Evolutionary conservation across 1,140 invertebrate species (phyloP), one percentile per base, ranked within the genome.

Genomic region (Drosophila burlai): DNA sequence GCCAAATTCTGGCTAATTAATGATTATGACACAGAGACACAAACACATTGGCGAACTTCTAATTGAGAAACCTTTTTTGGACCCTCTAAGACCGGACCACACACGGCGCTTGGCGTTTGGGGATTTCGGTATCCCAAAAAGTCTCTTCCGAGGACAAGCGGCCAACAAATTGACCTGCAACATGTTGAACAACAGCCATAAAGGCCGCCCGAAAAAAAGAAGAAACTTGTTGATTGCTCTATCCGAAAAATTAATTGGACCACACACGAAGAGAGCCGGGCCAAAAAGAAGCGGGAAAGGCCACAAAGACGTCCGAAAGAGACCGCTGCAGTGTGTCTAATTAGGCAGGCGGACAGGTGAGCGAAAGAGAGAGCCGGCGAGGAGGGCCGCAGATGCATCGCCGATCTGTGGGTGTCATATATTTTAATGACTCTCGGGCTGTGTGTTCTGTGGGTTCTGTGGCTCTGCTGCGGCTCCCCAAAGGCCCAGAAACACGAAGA

Each of bases 191-290:
- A 89, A 83, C 80, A 74, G 54, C 73, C 64, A 81, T 78, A 77
- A 83, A 83, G 65, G 72, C 55, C 57, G 18, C 45, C 26, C 64
- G 36, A 58, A 29, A 29, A 29, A 73, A 62, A 59, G 62, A 65
- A 67, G 61, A 66, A 89, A 85, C 85, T 90, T 84, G 84, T 89
- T 89, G 84, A 89, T 89, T 90, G 85, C 84, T 89, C 84, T 89
- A 89, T 89, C 81, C 74, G 50, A 81, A 84, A 89, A 89, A 89
- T 89, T 89, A 89, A 89, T 89, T 89, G 84, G 84, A 89, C 84
- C 84, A 79, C 84, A 89, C 84, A 89, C 81, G 78, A 89, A 69
- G 76, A 57, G 63, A 64, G 61, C 69, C 54, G 36, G 54, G 54
- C 54, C 54, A 63, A 58, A 66, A 69, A n/a, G 47, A 58, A 64